Conservation (phyloP, 1,140 invertebrate genomes). For the Tetramorium parvispinum region DNA sequence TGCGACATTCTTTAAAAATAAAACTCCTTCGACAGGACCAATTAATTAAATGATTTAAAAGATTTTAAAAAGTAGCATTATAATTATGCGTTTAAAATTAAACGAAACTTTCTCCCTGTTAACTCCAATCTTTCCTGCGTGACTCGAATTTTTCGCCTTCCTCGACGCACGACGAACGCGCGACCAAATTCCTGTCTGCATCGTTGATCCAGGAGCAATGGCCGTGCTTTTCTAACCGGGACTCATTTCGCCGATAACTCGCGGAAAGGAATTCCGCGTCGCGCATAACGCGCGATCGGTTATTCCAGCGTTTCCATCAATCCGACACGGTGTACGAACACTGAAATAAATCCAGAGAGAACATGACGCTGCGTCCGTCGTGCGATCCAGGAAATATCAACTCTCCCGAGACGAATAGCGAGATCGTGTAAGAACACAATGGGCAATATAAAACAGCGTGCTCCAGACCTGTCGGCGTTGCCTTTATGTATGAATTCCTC, state of each 20-base stretch:
- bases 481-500: neutral
- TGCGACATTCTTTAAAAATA: neutral
- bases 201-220: constrained; percentile 47
- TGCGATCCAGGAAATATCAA: constrained; percentile 54
- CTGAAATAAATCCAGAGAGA: constrained; percentile 60
- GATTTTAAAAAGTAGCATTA: neutral
- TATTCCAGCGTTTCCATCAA: constrained; percentile 62
- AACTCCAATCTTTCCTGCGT: neutral
- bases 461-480: constrained; percentile 2
- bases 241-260: constrained; percentile 34
- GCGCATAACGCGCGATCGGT: constrained; percentile 47
- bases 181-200: neutral
- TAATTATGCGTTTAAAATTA: neutral
- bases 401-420: constrained; percentile 49
- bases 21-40: neutral
- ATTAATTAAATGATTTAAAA: neutral
- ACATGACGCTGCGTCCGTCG: constrained; percentile 48
- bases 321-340: constrained; percentile 59
- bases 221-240: constrained; percentile 48
- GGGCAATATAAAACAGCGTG: constrained; percentile 27
- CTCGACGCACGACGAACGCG: neutral
- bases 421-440: constrained; percentile 45
- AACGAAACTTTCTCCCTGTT: neutral
- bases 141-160: neutral
- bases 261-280: constrained; percentile 50